Evolutionary conservation across 2,797 vertebrate genomes (phyloP).

Genomic region (Taeniopygia guttata): DNA sequence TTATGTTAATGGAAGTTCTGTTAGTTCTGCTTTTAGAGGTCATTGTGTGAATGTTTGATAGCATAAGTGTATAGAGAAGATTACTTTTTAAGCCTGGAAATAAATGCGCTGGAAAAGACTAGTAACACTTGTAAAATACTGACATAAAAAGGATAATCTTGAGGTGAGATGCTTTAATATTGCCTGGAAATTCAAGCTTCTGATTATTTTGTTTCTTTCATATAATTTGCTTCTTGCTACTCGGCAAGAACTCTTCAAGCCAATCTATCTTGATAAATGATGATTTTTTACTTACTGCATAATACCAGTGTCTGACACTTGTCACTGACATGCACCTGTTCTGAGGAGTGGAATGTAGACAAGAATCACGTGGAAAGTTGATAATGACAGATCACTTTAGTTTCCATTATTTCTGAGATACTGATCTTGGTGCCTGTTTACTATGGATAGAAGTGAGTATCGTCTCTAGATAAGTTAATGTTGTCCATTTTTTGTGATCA

Average conservation of each 20-base stretch:
- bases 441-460: not conserved
- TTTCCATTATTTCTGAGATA: not conserved
- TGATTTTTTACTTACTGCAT: not conserved
- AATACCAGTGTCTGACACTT: not conserved
- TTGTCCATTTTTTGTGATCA: not conserved
- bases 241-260: not conserved
- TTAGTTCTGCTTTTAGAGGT: not conserved
- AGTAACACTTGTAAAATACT: conserved; percentile 19
- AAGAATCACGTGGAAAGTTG: not conserved
- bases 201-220: not conserved
- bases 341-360: not conserved
- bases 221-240: not conserved
- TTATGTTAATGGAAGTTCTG: not conserved
- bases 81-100: conserved; percentile 4
- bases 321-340: not conserved
- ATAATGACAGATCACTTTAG: not conserved
- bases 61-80: not conserved
- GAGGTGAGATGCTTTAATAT: not conserved
- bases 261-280: not conserved
- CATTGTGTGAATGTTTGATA: not conserved
- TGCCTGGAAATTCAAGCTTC: not conserved
- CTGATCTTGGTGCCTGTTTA: not conserved
- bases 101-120: not conserved
- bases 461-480: not conserved
- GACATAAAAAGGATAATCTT: conserved; percentile 14